These are phyloP conservation scores for Ammodramus savannarum DNA, from an alignment of 2,113 vertebrate species.

Conservation along the genomic window DNA sequence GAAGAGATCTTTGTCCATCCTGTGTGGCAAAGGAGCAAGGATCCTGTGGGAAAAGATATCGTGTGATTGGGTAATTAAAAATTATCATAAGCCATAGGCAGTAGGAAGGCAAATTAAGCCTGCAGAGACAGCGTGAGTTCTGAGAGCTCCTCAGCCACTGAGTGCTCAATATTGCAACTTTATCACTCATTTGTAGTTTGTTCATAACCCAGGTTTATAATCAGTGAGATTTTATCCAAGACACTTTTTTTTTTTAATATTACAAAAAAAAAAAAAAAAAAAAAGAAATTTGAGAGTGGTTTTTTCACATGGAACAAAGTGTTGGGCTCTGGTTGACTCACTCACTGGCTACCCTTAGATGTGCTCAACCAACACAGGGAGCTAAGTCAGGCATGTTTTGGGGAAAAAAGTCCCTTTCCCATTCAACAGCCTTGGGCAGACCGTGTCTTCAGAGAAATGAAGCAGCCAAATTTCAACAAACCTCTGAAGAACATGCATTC, in stretches of 20 bases:
- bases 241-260: background rate
- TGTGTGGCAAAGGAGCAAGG: background rate
- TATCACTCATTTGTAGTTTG: background rate
- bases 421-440: background rate
- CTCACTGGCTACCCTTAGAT: background rate
- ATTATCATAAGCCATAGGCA: slow-evolving; percentile 52
- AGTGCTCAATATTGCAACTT: background rate
- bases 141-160: background rate
- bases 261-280: background rate
- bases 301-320: background rate
- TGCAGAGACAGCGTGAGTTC: background rate
- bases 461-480: slow-evolving; percentile 36
- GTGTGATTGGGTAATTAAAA: slow-evolving; percentile 51
- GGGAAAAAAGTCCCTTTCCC: background rate
- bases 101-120: slow-evolving; percentile 41
- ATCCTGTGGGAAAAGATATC: slow-evolving; percentile 46
- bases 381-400: background rate
- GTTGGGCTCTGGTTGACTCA: background rate
- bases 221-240: background rate
- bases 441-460: background rate
- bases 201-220: background rate
- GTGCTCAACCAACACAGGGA: background rate
- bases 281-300: background rate
- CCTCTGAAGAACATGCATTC: slow-evolving; percentile 6
- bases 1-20: background rate